Conservation (phyloP, 2,888 invertebrate species). For the Volucella zonaria region DNA sequence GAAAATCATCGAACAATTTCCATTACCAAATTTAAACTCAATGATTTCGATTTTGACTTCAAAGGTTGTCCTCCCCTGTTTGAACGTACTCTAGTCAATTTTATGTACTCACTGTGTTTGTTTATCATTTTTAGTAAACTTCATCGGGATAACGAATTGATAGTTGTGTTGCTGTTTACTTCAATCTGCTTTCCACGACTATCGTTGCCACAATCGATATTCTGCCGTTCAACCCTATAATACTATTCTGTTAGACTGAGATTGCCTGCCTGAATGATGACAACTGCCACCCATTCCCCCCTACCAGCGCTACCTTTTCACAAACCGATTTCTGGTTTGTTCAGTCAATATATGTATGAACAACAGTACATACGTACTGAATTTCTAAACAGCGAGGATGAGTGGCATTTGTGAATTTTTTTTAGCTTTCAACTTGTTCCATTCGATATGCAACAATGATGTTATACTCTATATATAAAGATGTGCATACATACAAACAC, state of each 20-base stretch:
- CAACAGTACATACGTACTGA: constrained; percentile 72
- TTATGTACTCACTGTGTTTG: constrained; percentile 51
- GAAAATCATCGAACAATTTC: too few relatives aligned
- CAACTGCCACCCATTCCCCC: not conserved
- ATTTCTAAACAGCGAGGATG: constrained; percentile 71
- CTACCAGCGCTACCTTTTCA: constrained; percentile 24
- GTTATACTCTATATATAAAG: constrained; percentile 21
- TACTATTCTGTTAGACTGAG: constrained; percentile 60
- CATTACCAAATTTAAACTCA: too few relatives aligned
- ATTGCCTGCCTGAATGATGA: constrained; percentile 56
- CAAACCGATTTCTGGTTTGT: constrained; percentile 71
- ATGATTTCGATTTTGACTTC: too few relatives aligned
- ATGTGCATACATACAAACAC: constrained; percentile 32
- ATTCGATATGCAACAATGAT: constrained; percentile 68
- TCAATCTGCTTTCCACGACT: constrained; percentile 54
- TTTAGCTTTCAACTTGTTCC: constrained; percentile 70
- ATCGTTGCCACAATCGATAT: constrained; percentile 71
- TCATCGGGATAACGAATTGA: constrained; percentile 62
- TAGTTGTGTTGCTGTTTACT: constrained; percentile 60
- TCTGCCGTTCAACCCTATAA: constrained; percentile 37
- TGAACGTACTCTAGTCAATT: constrained; percentile 32
- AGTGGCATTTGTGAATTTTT: constrained; percentile 72
- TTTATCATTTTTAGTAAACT: constrained; percentile 67
- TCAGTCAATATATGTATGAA: constrained; percentile 72
- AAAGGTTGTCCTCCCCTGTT: too few relatives aligned